Conservation (phyloP, 2,113 vertebrate species). For the Capreolus pygargus region DNA sequence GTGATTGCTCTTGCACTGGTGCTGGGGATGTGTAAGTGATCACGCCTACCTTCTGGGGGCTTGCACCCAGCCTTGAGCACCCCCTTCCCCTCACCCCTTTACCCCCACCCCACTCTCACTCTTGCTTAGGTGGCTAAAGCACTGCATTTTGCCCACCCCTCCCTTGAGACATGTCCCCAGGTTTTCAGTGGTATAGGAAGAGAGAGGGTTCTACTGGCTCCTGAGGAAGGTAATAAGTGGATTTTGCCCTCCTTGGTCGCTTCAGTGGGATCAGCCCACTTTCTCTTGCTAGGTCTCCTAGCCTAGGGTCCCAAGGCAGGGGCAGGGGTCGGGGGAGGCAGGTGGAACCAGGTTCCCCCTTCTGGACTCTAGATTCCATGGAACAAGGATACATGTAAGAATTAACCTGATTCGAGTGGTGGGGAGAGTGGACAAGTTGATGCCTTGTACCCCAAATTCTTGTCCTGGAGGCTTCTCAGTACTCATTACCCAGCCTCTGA, state of each 20-base stretch:
- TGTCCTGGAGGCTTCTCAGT: not conserved
- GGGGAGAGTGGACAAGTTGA: not conserved
- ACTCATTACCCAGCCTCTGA: slow-evolving; percentile 7
- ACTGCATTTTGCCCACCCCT: not conserved
- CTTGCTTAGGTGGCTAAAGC: not conserved
- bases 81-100: not conserved
- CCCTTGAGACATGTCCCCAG: not conserved
- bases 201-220: not conserved
- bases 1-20: slow-evolving; percentile 45
- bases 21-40: slow-evolving; percentile 37
- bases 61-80: not conserved
- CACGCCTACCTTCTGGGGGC: not conserved
- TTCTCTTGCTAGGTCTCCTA: not conserved
- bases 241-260: not conserved
- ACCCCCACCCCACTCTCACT: not conserved
- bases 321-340: not conserved
- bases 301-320: not conserved
- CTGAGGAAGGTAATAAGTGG: not conserved
- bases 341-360: not conserved
- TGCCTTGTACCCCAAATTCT: not conserved
- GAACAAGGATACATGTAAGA: slow-evolving; percentile 20
- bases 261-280: not conserved
- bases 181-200: not conserved
- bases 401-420: not conserved
- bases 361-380: not conserved